These are phyloP conservation scores for Danio jaintianensis DNA, from an alignment of 2,797 vertebrate genomes.

Conservation along the genomic window DNA sequence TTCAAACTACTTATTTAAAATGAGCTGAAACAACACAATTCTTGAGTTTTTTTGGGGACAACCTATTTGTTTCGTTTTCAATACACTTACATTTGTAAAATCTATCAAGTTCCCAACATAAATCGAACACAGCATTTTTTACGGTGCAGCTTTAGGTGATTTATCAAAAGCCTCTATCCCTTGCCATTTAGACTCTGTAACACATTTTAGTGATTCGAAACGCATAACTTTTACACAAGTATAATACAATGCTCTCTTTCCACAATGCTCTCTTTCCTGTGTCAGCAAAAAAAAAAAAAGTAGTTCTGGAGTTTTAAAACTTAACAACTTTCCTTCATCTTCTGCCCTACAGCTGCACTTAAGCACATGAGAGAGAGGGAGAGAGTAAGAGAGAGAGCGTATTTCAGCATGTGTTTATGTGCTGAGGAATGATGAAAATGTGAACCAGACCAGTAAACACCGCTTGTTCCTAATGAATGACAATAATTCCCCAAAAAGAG, in stretches of 20 bases:
- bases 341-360: not conserved
- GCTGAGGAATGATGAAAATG: slow-evolving; percentile 6
- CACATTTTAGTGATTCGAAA: not conserved
- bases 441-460: slow-evolving; percentile 15
- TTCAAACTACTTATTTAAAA: too few species aligned
- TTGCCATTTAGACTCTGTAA: not conserved
- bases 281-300: not conserved
- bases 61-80: too few species aligned
- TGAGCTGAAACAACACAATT: too few species aligned
- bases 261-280: not conserved
- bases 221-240: not conserved
- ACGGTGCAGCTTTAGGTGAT: not conserved
- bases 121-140: too few species aligned
- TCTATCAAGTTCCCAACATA: too few species aligned
- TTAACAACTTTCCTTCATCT: not conserved
- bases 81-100: too few species aligned
- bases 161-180: not conserved
- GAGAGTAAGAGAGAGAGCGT: not conserved
- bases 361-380: not conserved
- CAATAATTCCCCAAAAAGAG: not conserved
- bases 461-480: not conserved
- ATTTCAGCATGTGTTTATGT: slow-evolving; percentile 17
- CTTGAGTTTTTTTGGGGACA: too few species aligned
- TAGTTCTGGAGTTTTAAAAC: not conserved
- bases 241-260: not conserved